phyloP scores from a whole-genome alignment of 23 tunicate species.

The Halocynthia aurantium region DNA sequence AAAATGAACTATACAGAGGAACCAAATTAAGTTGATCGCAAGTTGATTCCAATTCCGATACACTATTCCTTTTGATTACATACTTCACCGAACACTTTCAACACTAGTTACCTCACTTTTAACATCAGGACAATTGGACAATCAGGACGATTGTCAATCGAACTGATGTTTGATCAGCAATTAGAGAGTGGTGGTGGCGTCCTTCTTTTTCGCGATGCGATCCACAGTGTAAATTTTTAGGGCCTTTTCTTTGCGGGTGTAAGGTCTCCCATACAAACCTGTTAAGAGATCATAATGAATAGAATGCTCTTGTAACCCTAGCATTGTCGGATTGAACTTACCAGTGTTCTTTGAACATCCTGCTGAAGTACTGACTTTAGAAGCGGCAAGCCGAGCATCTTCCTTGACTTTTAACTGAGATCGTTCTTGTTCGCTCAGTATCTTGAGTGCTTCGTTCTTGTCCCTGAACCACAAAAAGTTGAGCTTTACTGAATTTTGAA shows the following conservation, averaged over 20 bases:
- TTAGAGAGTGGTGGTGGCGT: not conserved
- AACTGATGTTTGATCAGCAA: too few species aligned
- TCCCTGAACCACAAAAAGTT: constrained; percentile 1
- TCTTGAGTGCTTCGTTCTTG: constrained; percentile 12
- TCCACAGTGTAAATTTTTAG: constrained; percentile 77
- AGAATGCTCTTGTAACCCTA: not conserved
- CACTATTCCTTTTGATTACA: too few species aligned
- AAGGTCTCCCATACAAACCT: constrained; percentile 19
- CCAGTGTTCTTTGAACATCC: not conserved
- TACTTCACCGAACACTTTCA: too few species aligned
- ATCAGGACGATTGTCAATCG: too few species aligned
- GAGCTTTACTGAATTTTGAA: too few species aligned
- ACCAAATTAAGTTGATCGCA: too few species aligned
- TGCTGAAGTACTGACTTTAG: not conserved
- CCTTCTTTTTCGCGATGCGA: constrained; percentile 17
- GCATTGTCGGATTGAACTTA: not conserved
- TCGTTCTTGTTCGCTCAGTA: constrained; percentile 1
- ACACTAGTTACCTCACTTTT: too few species aligned
- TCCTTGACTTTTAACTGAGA: constrained; percentile 10
- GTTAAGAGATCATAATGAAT: not conserved
- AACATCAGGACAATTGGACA: too few species aligned
- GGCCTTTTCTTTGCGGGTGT: constrained; percentile 76
- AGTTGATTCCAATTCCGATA: too few species aligned
- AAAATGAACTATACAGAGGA: too few species aligned
- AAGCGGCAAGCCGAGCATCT: constrained; percentile 3